phyloP scores from a whole-genome alignment of 2,888 invertebrate genomes.

The Proisotoma minuta region DNA sequence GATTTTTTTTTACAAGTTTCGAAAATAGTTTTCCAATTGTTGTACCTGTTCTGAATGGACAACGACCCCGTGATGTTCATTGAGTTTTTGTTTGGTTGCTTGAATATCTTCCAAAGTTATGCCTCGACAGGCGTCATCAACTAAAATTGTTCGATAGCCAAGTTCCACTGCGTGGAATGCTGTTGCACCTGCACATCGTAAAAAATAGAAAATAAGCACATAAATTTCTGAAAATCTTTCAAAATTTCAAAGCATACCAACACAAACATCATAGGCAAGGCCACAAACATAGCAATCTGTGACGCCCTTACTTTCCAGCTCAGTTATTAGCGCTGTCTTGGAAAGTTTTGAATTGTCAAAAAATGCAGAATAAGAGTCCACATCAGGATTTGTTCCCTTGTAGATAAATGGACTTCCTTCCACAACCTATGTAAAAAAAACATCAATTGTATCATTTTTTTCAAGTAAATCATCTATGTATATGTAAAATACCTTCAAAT shows the following conservation, averaged over 20 bases:
- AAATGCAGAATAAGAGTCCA: constrained; percentile 96
- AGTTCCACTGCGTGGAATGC: constrained; percentile 80
- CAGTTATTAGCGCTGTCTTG: constrained; percentile 76
- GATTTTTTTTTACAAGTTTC: background rate
- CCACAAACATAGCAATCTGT: constrained; percentile 94
- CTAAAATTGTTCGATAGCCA: constrained; percentile 80
- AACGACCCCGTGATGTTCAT: constrained; percentile 72
- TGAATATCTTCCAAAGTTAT: constrained; percentile 81
- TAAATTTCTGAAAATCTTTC: background rate
- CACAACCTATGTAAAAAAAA: constrained; percentile 11
- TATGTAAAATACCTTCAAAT: constrained; percentile 67
- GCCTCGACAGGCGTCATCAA: constrained; percentile 87
- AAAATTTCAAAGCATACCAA: constrained; percentile 50
- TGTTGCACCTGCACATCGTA: constrained; percentile 64
- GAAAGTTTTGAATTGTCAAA: constrained; percentile 93
- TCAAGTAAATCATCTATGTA: background rate
- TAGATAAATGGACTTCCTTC: constrained; percentile 61
- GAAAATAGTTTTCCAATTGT: background rate
- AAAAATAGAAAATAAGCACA: constrained; percentile 7
- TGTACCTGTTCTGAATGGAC: constrained; percentile 64
- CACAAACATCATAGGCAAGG: constrained; percentile 91
- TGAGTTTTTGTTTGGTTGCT: constrained; percentile 70
- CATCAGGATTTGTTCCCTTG: constrained; percentile 88
- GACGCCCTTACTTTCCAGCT: constrained; percentile 71
- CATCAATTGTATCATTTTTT: background rate